A percentile compares a stretch with the other conserved stretches of the same genome.
phyloP scores from a whole-genome alignment of 2,113 vertebrate genomes.

The Cynocephalus volans region DNA sequence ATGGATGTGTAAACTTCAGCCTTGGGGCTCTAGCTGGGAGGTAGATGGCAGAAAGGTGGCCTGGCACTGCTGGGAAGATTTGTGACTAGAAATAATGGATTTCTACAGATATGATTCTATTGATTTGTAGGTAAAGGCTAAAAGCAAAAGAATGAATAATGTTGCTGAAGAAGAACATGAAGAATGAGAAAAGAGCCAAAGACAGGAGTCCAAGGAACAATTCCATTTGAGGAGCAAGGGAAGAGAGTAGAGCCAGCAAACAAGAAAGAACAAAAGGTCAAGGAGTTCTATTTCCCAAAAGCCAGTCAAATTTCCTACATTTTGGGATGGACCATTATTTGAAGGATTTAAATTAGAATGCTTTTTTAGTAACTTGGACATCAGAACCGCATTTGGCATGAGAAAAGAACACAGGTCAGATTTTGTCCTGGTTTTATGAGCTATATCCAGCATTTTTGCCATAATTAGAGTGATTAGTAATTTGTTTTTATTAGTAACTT shows the following conservation, averaged over 20 bases:
- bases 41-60: not conserved
- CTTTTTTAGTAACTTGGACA: not conserved
- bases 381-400: not conserved
- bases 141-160: not conserved
- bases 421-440: not conserved
- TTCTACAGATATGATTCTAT: not conserved
- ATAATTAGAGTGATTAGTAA: not conserved
- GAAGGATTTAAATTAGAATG: not conserved
- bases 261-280: not conserved
- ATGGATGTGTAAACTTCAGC: no score
- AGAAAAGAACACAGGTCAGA: not conserved
- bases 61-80: not conserved
- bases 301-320: not conserved
- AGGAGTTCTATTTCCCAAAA: not conserved
- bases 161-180: not conserved
- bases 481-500: slow-evolving; percentile 4
- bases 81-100: not conserved
- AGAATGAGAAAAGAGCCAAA: not conserved
- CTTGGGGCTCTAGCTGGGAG: not conserved
- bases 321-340: not conserved
- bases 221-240: not conserved
- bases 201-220: not conserved
- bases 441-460: not conserved
- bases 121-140: not conserved
- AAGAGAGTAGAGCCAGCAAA: not conserved